Conservation (phyloP, 2,888 invertebrate genomes). For the Pteria penguin region DNA sequence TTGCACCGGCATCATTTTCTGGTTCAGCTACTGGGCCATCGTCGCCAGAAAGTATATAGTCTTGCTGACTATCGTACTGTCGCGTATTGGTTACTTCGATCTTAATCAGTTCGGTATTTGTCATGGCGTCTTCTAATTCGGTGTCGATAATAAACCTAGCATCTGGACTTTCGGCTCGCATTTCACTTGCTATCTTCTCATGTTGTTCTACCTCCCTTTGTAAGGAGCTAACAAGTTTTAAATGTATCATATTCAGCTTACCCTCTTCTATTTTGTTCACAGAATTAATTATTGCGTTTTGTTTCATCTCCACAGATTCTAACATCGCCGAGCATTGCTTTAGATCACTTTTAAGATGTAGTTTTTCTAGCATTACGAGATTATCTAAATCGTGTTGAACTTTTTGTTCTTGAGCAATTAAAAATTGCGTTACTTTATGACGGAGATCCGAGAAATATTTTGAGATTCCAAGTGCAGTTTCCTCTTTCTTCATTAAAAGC, state of each 20-base stretch:
- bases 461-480: conserved; percentile 25
- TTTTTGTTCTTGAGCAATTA: conserved; percentile 20
- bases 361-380: conserved; percentile 14
- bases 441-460: conserved; percentile 21
- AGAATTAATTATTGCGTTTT: neutral
- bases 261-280: neutral
- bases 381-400: conserved; percentile 21
- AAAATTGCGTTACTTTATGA: conserved; percentile 20
- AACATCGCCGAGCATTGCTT: conserved; percentile 6
- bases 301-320: conserved; percentile 4
- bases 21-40: neutral
- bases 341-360: conserved; percentile 2
- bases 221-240: neutral
- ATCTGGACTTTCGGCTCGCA: neutral
- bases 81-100: conserved; percentile 21
- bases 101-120: conserved; percentile 8
- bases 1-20: neutral
- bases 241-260: neutral
- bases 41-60: too few species aligned
- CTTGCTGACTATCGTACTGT: conserved; percentile 10
- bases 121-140: conserved; percentile 16
- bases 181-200: neutral
- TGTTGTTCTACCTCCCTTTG: neutral
- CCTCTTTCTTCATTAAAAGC: conserved; percentile 18
- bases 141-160: conserved; percentile 22